Base-by-base conservation (phyloP, 1,140 invertebrate genomes). In the Ylistrum balloti region DNA sequence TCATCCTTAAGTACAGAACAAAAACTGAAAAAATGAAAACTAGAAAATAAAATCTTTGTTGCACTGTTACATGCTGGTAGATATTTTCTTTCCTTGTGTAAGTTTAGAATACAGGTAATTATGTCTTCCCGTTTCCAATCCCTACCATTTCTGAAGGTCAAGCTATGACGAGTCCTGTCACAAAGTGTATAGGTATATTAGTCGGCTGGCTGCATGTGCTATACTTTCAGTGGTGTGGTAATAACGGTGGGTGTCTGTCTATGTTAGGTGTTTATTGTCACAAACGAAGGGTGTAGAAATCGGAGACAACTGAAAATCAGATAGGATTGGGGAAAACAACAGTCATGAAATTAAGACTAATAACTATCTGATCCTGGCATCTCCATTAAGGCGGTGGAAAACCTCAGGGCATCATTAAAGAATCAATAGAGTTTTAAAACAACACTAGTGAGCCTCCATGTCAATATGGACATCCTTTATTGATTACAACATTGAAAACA, bases 351-450 rank as follows among this genome's bases (percentile, higher is more conserved):
- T 74, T 74, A 74, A 74, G 56, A 74, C 56, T n/a, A 74, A 74
- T 74, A 74, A 74, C 56, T 74, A 74, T 74, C 56, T 74, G n/a
- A n/a, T 74, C 56, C n/a, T n/a, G 56, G 17, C 56, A 74, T 74
- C 56, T 74, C n/a, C 22, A 74, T 28, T 3, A 74, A n/a, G 56
- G 56, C 56, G 9, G 56, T 74, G 56, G 56, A 28, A 5, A 74
- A 3, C n/a, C 56, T 74, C 56, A 28, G n/a, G 56, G 56, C n/a
- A 74, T 74, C n/a, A 74, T 74, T 74, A 74, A 74, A n/a, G 1
- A 74, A 74, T 74, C 56, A 74, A 74, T 74, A 74, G 22, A n/a
- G 56, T n/a, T 28, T 28, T 74, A 74, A 74, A 74, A 74, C 56
- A 74, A 28, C 56, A 74, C 56, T 74, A 28, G n/a, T 11, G 22